Evolutionary conservation across 2,113 vertebrate genomes (phyloP).

Genomic region (Octodon degus): DNA sequence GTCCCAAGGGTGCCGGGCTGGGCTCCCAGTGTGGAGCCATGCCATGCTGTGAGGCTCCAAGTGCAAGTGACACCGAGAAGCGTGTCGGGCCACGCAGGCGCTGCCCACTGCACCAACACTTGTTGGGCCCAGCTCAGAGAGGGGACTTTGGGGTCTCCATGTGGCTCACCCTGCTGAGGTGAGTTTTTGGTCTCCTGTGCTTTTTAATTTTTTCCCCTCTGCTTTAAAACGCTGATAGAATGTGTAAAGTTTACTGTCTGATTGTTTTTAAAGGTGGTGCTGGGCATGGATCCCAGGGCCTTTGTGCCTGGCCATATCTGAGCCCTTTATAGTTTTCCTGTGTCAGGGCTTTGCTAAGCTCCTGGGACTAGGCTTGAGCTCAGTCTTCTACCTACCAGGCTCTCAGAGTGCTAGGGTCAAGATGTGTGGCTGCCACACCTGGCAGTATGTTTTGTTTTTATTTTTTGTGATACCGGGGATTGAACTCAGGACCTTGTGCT

Average conservation of each 20-base stretch:
- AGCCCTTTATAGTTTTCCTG: background rate
- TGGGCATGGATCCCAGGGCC: background rate
- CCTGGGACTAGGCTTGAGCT: background rate
- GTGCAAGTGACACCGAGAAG: background rate
- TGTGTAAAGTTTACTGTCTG: fast-evolving
- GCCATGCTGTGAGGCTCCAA: no score
- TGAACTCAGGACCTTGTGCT: no score
- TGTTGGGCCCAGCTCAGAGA: no score
- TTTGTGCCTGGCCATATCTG: fast-evolving
- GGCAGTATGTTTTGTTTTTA: fast-evolving
- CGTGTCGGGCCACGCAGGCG: background rate
- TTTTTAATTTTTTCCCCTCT: background rate
- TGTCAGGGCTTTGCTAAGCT: background rate
- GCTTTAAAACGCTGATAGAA: background rate
- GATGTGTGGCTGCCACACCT: background rate
- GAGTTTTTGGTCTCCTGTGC: background rate
- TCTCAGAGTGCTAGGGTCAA: background rate
- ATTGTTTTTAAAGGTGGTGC: background rate
- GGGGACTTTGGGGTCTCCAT: no score
- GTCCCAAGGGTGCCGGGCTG: no score
- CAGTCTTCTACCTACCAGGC: background rate
- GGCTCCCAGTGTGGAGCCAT: background rate
- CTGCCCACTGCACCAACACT: background rate
- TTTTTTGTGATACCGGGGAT: no score
- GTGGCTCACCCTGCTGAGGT: background rate